These are phyloP conservation scores for Gambusia yucatana DNA, from an alignment of 2,797 vertebrate species.

Conservation along the genomic window DNA sequence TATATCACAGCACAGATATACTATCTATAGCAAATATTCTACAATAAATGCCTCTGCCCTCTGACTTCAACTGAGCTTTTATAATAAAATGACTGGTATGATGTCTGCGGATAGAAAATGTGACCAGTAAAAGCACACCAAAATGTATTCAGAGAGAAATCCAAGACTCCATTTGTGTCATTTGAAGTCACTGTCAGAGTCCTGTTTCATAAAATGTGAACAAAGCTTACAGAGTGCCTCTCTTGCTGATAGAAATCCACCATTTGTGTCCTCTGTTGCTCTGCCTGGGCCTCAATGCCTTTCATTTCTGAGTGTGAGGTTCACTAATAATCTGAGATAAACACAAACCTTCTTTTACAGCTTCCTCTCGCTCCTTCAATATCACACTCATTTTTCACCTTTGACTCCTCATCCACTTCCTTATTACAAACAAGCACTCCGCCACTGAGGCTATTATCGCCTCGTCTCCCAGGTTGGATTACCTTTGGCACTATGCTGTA, in stretches of 20 bases:
- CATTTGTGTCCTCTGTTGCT: conserved; percentile 34
- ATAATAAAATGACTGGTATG: conserved; percentile 8
- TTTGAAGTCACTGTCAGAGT: conserved; percentile 19
- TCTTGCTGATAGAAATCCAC: conserved; percentile 25
- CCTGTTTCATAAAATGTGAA: conserved; percentile 28
- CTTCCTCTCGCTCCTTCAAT: conserved; percentile 66
- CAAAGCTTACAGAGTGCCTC: conserved; percentile 15
- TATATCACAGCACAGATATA: conserved; percentile 11
- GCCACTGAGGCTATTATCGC: conserved; percentile 78
- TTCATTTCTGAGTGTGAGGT: conserved; percentile 51
- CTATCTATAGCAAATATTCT: conserved; percentile 6
- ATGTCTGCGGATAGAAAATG: neutral
- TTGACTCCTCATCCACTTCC: conserved; percentile 79
- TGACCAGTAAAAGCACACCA: conserved; percentile 9
- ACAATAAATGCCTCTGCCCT: neutral
- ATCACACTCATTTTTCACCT: conserved; percentile 83
- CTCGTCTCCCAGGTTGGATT: conserved; percentile 76
- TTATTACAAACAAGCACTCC: conserved; percentile 76
- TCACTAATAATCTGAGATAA: conserved; percentile 63
- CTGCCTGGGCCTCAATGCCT: conserved; percentile 28
- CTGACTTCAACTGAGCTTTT: conserved; percentile 8
- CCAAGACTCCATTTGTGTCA: conserved; percentile 10
- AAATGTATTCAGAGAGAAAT: conserved; percentile 6
- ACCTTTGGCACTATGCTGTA: conserved; percentile 72
- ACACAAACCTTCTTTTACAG: conserved; percentile 59